phyloP scores from a whole-genome alignment of 2,888 invertebrate species.

The Lasioglossum pauxillum region DNA sequence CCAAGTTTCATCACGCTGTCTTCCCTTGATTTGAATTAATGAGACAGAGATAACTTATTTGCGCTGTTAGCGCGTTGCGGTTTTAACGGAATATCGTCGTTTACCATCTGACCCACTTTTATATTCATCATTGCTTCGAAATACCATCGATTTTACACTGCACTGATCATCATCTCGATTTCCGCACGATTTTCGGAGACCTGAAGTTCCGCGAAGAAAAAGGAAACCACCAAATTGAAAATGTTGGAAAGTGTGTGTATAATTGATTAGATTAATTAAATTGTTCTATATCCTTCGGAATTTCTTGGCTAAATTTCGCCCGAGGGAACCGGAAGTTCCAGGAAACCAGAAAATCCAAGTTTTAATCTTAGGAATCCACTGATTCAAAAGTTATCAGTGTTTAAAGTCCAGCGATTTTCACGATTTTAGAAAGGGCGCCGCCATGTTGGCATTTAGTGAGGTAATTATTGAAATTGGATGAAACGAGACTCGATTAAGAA shows the following conservation, averaged over 20 bases:
- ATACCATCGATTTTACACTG: not conserved
- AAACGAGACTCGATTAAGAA: not conserved
- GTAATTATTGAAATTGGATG: not conserved
- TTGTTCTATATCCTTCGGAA: too few species aligned
- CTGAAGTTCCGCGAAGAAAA: not conserved
- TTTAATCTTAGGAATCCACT: too few species aligned
- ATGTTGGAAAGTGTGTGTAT: not conserved
- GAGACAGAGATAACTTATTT: constrained; percentile 14
- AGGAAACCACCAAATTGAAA: not conserved
- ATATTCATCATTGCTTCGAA: not conserved
- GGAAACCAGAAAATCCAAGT: too few species aligned
- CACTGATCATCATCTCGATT: not conserved
- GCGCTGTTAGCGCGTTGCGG: not conserved
- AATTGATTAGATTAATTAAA: not conserved
- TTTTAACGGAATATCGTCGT: not conserved
- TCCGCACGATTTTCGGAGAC: not conserved
- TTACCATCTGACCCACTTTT: not conserved
- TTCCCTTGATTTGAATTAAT: not conserved
- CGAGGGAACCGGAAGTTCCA: too few species aligned
- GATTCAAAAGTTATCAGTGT: too few species aligned
- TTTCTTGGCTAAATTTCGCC: too few species aligned
- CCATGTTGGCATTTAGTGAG: too few species aligned
- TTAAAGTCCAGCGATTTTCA: too few species aligned
- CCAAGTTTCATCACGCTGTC: not conserved
- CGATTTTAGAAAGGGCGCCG: too few species aligned